These are phyloP conservation scores for Atta cephalotes DNA, from an alignment of 1,140 invertebrate genomes.

Conservation along the genomic window DNA sequence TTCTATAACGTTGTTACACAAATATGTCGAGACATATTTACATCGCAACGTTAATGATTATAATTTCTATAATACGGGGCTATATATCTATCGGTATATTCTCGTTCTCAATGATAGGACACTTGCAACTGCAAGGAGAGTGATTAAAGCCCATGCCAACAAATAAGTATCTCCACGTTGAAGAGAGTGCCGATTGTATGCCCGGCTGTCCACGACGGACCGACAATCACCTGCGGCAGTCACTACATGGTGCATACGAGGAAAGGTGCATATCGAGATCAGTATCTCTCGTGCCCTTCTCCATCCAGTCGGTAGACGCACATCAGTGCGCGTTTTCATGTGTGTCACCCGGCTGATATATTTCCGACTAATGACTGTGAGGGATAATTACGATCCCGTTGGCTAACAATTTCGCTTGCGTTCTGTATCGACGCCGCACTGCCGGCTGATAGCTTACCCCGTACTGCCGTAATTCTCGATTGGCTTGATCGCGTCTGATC, in stretches of 20 bases:
- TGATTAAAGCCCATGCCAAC: conserved; percentile 39
- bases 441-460: conserved; percentile 8
- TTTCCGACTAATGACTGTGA: conserved; percentile 69
- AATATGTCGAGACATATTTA: background rate
- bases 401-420: conserved; percentile 52
- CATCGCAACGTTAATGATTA: background rate
- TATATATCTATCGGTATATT: conserved; percentile 12
- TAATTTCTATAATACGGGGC: conserved; percentile 18
- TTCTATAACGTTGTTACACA: conserved; percentile 22
- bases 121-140: background rate
- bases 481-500: conserved; percentile 41
- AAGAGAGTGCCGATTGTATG: conserved; percentile 62
- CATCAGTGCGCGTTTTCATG: conserved; percentile 62
- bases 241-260: conserved; percentile 29
- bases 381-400: conserved; percentile 70
- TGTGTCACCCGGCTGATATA: conserved; percentile 69
- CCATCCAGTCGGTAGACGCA: conserved; percentile 26
- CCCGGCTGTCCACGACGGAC: conserved; percentile 2
- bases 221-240: conserved; percentile 66
- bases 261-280: conserved; percentile 64
- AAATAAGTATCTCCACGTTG: conserved; percentile 64
- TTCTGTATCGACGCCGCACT: conserved; percentile 15
- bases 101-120: conserved; percentile 9
- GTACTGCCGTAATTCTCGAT: conserved; percentile 58
- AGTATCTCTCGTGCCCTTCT: conserved; percentile 27